A percentile compares a stretch with the other conserved stretches of the same genome.
These are phyloP conservation scores for Lordiphosa fenestrarum DNA, from an alignment of 2,888 invertebrate genomes.

Conservation along the genomic window DNA sequence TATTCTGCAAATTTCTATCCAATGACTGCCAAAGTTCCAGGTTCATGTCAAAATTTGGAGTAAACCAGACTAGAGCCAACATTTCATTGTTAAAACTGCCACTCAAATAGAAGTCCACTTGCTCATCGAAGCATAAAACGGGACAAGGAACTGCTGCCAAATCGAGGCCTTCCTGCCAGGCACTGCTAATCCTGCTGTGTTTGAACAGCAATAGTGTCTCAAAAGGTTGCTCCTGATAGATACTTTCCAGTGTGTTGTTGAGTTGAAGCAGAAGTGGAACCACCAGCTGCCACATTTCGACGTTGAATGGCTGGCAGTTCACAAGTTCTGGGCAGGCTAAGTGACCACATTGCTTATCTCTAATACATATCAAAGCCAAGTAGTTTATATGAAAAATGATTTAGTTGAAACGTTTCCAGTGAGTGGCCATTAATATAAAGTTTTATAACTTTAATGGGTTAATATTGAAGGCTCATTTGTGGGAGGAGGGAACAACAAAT, in stretches of 20 bases:
- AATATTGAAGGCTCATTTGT: no score
- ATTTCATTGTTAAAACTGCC: slow-evolving; percentile 36
- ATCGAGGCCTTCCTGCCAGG: not conserved
- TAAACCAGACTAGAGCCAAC: slow-evolving; percentile 42
- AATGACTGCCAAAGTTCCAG: slow-evolving; percentile 40
- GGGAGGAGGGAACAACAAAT: no score
- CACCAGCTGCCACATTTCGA: slow-evolving; percentile 26
- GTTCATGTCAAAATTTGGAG: slow-evolving; percentile 16
- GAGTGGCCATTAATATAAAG: slow-evolving; percentile 17
- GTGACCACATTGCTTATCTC: slow-evolving; percentile 3
- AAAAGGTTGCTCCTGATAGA: slow-evolving; percentile 27
- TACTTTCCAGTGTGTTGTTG: slow-evolving; percentile 16
- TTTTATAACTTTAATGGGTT: slow-evolving; percentile 13
- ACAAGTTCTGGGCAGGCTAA: not conserved
- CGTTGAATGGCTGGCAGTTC: slow-evolving; percentile 9
- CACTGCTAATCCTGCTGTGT: slow-evolving; percentile 24
- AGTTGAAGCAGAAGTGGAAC: slow-evolving; percentile 21
- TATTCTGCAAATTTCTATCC: slow-evolving; percentile 45
- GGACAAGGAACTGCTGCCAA: slow-evolving; percentile 19
- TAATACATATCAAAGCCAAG: slow-evolving; percentile 18
- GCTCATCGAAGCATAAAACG: slow-evolving; percentile 24
- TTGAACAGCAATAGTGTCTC: slow-evolving; percentile 35
- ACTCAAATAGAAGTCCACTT: slow-evolving; percentile 27
- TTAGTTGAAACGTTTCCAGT: not conserved
- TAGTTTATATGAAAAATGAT: slow-evolving; percentile 35